Evolutionary conservation across 2,797 vertebrate genomes (phyloP).

Genomic region (Hipposideros larvatus): DNA sequence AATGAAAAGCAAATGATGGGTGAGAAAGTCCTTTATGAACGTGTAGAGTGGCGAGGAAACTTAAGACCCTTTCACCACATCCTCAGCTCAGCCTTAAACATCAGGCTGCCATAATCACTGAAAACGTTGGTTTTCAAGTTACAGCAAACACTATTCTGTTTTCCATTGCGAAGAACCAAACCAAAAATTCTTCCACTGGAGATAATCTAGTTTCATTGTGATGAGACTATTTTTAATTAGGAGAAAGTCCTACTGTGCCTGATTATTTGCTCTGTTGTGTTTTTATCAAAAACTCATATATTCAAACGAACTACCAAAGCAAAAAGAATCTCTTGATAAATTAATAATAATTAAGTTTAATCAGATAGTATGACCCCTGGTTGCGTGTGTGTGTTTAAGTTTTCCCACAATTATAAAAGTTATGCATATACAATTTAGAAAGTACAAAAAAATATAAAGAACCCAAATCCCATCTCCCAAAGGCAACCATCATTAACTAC

Average conservation of each 20-base stretch:
- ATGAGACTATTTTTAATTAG: slow-evolving; percentile 59
- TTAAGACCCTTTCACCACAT: not conserved
- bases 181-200: not conserved
- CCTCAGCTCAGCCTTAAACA: not conserved
- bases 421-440: slow-evolving; percentile 19
- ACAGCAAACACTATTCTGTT: not conserved
- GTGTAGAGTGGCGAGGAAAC: not conserved
- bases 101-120: not conserved
- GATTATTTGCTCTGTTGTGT: not conserved
- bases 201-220: slow-evolving; percentile 12
- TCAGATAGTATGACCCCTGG: not conserved
- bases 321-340: slow-evolving; percentile 44
- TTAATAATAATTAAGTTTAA: slow-evolving; percentile 41
- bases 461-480: slow-evolving; percentile 8
- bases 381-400: not conserved
- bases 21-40: not conserved
- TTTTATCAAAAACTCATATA: slow-evolving; percentile 24
- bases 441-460: not conserved
- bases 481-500: not conserved
- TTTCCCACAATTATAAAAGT: not conserved
- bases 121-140: not conserved
- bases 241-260: not conserved
- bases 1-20: not conserved
- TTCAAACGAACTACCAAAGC: slow-evolving; percentile 42
- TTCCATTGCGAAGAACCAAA: not conserved